These are phyloP conservation scores for Glyptemys insculpta DNA, from an alignment of 2,797 vertebrate species.

Conservation along the genomic window DNA sequence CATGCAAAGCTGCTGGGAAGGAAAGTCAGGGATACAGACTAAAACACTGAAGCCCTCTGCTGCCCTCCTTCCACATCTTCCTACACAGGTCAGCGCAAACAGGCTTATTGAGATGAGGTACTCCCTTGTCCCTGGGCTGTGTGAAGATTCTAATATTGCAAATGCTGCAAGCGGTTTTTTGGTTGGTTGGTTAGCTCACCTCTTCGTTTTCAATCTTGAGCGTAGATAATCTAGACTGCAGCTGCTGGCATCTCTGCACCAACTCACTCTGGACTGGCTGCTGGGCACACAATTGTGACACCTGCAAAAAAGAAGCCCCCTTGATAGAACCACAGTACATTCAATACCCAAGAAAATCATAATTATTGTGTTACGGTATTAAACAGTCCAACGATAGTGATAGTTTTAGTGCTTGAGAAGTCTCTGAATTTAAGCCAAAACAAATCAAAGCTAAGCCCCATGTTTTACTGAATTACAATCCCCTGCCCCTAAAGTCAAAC, in stretches of 20 bases:
- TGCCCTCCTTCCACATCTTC: background rate
- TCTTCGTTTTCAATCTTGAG: constrained; percentile 98
- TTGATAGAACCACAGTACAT: background rate
- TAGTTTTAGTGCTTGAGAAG: rapidly evolving
- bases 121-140: background rate
- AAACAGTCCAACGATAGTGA: rapidly evolving
- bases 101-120: background rate
- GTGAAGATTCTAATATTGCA: rapidly evolving
- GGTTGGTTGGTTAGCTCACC: constrained; percentile 77
- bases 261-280: constrained; percentile 92
- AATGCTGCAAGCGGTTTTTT: background rate
- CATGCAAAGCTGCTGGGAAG: background rate
- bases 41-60: rapidly evolving
- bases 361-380: rapidly evolving
- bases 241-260: constrained; percentile 94
- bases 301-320: constrained; percentile 77
- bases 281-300: constrained; percentile 93
- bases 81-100: rapidly evolving
- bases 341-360: rapidly evolving
- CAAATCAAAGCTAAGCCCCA: background rate
- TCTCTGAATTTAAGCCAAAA: background rate
- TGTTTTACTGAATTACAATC: background rate
- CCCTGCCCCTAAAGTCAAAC: rapidly evolving
- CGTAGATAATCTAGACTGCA: constrained; percentile 94
- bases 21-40: background rate